A percentile compares a stretch with the other conserved stretches of the same genome.
These are phyloP conservation scores for Linyphia triangularis DNA, from an alignment of 2,888 invertebrate genomes.

Conservation along the genomic window DNA sequence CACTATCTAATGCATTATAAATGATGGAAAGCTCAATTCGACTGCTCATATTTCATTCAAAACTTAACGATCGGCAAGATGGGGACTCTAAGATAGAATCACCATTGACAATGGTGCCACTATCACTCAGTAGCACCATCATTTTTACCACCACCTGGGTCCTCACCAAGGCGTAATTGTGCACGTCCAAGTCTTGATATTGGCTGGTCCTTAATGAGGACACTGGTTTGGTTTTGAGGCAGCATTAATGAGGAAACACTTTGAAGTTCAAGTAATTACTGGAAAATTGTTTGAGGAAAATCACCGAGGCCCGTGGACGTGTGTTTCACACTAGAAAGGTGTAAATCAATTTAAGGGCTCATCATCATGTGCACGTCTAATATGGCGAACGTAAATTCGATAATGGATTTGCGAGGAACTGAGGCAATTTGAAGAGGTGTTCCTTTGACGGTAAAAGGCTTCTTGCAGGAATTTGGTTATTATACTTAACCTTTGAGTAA, in stretches of 20 bases:
- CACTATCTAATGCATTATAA: constrained; percentile 65
- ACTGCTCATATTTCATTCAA: constrained; percentile 65
- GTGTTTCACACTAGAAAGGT: constrained; percentile 45
- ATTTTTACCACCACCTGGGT: constrained; percentile 30
- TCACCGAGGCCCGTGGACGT: constrained; percentile 29
- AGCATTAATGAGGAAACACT: constrained; percentile 60
- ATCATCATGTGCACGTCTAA: constrained; percentile 18
- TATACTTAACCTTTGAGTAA: neutral
- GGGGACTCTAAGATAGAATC: constrained; percentile 24
- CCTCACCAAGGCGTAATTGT: constrained; percentile 28
- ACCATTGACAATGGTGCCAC: neutral
- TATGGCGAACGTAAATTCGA: constrained; percentile 36
- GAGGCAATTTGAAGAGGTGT: constrained; percentile 25
- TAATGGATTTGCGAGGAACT: constrained; percentile 8
- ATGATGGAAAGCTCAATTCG: constrained; percentile 39
- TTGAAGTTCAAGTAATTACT: constrained; percentile 62
- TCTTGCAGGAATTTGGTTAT: neutral
- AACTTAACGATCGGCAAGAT: constrained; percentile 52
- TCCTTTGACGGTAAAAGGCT: neutral
- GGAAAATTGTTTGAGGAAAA: constrained; percentile 45
- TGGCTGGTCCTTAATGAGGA: constrained; percentile 65
- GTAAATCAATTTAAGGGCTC: constrained; percentile 54
- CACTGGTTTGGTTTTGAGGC: constrained; percentile 44
- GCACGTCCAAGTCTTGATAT: constrained; percentile 25
- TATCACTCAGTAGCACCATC: constrained; percentile 33